Evolutionary conservation across 2,888 invertebrate species (phyloP), one percentile per base, ranked within the genome.

Genomic region (Anaspis maculata): DNA sequence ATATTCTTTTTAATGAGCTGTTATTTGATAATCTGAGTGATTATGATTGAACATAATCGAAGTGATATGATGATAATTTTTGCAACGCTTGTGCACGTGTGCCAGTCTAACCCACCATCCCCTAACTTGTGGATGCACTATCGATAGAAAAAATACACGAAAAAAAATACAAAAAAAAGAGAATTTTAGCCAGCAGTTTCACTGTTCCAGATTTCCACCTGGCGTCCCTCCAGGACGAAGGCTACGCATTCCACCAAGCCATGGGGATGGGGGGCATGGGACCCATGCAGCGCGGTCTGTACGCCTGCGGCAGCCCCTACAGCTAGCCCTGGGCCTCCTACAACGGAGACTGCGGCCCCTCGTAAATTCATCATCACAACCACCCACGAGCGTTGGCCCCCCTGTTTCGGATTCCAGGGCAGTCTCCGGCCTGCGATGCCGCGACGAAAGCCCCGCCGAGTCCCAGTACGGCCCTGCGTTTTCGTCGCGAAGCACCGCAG

Each of bases 261-360:
- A 68, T 68, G 68, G 68, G 68, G 55, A 67, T 67, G 67, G 68
- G 67, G 37, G 68, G 67, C 48, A 66, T 67, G 65, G 67, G 66
- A 30, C 64, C 67, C 50, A 68, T 68, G 67, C 68, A 68, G 49
- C 65, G 68, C 51, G 68, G 68, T 52, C 61, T 68, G 39, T 68
- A 68, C 57, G 68, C 68, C 33, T 69, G 68, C 58, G 68, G 68
- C 37, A 67, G 66, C 48, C 69, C 69, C 32, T 69, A 69, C 66
- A 68, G 69, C 66, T 69, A 69, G 68, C 68, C 67, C 57, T 67
- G 67, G 67, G 67, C 67, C 64, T 57, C 67, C 51, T 67, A 68
- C 54, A 67, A 66, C 64, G 65, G 66, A 63, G 66, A 67, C 65
- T 66, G 66, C 60, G 66, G 66, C 44, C 66, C 66, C 39, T 66